Conservation (phyloP, 2,797 vertebrate species). For the Psittacula derbiana region DNA sequence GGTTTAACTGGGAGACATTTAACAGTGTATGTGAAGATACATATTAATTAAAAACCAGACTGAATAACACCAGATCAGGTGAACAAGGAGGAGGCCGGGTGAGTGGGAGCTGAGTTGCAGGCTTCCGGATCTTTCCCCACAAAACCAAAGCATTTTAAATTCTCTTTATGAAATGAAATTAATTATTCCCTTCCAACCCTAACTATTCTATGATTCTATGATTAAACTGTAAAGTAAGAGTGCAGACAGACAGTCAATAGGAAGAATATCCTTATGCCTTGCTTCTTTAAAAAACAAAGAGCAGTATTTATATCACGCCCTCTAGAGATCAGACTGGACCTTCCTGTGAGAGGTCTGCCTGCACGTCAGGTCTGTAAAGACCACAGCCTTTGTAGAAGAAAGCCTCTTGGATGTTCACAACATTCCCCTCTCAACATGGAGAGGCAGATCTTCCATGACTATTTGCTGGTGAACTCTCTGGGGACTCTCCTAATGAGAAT, state of each 20-base stretch:
- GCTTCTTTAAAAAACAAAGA: not conserved
- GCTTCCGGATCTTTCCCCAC: not conserved
- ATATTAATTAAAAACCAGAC: not conserved
- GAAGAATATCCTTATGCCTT: not conserved
- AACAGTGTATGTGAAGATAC: not conserved
- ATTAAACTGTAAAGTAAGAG: not conserved
- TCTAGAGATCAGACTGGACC: not conserved
- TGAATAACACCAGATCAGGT: not conserved
- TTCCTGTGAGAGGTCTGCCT: not conserved
- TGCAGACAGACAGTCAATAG: not conserved
- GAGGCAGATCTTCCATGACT: accelerated
- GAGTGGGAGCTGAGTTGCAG: not conserved
- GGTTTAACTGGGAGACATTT: not conserved
- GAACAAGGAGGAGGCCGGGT: not conserved
- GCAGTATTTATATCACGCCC: not conserved
- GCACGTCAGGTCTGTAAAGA: not conserved
- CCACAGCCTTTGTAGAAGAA: not conserved
- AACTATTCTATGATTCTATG: no score
- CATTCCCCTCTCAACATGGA: not conserved
- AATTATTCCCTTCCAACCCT: not conserved
- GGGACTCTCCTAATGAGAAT: not conserved
- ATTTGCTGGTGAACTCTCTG: not conserved
- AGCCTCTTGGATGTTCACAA: not conserved
- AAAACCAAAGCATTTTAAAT: not conserved
- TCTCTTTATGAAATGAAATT: not conserved